Evolutionary conservation across 2,797 vertebrate genomes (phyloP).

Genomic region (Pseudocheirus occidentalis): DNA sequence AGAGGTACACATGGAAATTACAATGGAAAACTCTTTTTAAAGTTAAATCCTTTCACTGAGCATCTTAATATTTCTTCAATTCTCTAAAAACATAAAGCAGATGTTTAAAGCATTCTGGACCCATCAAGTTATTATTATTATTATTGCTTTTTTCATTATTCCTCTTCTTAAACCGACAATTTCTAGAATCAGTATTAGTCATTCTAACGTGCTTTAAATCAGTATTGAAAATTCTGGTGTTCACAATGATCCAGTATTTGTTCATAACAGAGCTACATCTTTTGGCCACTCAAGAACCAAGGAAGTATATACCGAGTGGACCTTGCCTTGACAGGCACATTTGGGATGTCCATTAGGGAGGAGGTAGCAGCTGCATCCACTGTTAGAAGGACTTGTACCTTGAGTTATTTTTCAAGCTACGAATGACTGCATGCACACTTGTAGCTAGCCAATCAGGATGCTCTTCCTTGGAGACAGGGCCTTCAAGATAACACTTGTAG

Average conservation of each 20-base stretch:
- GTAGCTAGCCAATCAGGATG: not conserved
- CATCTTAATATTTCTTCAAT: conserved; percentile 72
- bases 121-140: conserved; percentile 58
- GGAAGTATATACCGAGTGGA: not conserved
- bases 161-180: conserved; percentile 62
- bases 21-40: conserved; percentile 68
- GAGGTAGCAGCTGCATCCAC: not conserved
- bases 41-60: conserved; percentile 72
- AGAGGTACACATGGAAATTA: conserved; percentile 77
- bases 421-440: not conserved
- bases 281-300: not conserved
- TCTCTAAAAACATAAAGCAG: conserved; percentile 77
- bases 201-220: conserved; percentile 38
- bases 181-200: conserved; percentile 71
- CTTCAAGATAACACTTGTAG: not conserved
- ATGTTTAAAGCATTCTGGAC: conserved; percentile 68
- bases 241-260: not conserved
- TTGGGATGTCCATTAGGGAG: not conserved
- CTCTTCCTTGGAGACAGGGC: not conserved
- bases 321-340: not conserved
- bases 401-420: not conserved
- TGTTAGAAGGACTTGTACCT: not conserved
- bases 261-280: not conserved
- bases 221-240: conserved; percentile 50
- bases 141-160: conserved; percentile 54